Base-by-base conservation (phyloP, 2,888 invertebrate species). In the Ophonus ardosiacus region DNA sequence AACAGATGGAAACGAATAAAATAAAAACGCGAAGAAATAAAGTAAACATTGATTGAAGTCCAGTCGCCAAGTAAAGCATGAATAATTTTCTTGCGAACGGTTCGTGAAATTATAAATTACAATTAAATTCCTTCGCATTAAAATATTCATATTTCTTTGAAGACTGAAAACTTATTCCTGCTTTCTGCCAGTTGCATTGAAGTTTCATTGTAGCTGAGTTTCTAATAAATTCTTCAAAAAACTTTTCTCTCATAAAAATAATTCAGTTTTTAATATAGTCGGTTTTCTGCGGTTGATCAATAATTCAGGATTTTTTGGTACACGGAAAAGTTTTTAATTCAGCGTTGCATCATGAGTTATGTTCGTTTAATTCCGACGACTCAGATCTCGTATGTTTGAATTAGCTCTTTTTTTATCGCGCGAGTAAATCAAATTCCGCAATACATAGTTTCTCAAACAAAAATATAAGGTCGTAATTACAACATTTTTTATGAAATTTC, bases 261-360 rank as follows among this genome's bases (percentile, higher is more conserved):
- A 74, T 61, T 83, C 83, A 83, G 59, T 71, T 59, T 83, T 76
- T 74, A 83, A 83, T 83, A 59, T 59, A 57, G 83, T 83, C 59
- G 83, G 83, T 74, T 74, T 21, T 83, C 40, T 31, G 74, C 43
- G 83, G 83, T 74, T 83, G 76, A 83, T 83, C 83, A 83, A 83
- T 83, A 83, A 83, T 74, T 83, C 83, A 83, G 74, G 40, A 83
- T 83, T 83, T 82, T 83, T 76, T 40, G 83, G 83, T 83, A 83
- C 76, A 83, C 18, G 83, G 76, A 76, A 82, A 83, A 83, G 68
- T 83, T 83, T 83, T 74, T 83, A 83, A 83, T 83, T 83, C 83
- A 18, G 59, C 61, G 76, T 43, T 83, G 74, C 74, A 83, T 76
- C 61, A 40, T 83, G 83, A 83, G 83, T 83, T 83, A 83, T 61